Percentiles rank a stretch among this genome's conserved stretches.
Conservation (phyloP, 2,113 vertebrate species). For the Vidua chalybeata region DNA sequence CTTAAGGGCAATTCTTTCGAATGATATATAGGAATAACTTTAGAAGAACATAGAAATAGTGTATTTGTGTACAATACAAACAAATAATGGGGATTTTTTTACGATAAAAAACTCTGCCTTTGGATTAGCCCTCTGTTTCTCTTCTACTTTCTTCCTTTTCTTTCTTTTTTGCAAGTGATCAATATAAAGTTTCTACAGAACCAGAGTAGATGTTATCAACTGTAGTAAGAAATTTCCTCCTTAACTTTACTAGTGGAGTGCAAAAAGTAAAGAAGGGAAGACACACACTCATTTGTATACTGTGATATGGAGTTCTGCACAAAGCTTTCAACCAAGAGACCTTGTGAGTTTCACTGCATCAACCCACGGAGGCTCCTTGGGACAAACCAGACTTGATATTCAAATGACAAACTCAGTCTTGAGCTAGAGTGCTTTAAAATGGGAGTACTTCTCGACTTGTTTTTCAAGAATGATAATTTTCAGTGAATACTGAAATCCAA, state of each 20-base stretch:
- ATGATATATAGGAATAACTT: neutral
- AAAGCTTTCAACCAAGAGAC: neutral
- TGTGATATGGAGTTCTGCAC: neutral
- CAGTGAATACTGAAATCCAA: neutral
- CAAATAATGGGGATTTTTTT: neutral
- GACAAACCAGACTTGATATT: neutral
- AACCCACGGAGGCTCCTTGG: neutral
- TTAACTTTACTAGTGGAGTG: neutral
- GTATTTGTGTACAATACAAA: neutral
- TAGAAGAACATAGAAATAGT: neutral
- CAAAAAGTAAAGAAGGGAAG: neutral
- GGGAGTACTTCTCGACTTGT: neutral
- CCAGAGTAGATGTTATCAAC: neutral
- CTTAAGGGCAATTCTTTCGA: neutral
- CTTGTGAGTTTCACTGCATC: neutral
- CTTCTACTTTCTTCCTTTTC: neutral
- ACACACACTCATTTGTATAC: neutral
- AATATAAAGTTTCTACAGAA: neutral
- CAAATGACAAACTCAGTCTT: neutral
- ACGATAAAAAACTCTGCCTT: neutral
- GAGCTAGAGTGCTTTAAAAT: neutral
- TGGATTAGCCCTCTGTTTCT: neutral
- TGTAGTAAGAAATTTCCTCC: neutral
- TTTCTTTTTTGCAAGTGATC: neutral
- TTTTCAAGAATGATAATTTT: neutral